phyloP scores from a whole-genome alignment of 2,113 vertebrate genomes.

The Gnathonemus longibarbis region DNA sequence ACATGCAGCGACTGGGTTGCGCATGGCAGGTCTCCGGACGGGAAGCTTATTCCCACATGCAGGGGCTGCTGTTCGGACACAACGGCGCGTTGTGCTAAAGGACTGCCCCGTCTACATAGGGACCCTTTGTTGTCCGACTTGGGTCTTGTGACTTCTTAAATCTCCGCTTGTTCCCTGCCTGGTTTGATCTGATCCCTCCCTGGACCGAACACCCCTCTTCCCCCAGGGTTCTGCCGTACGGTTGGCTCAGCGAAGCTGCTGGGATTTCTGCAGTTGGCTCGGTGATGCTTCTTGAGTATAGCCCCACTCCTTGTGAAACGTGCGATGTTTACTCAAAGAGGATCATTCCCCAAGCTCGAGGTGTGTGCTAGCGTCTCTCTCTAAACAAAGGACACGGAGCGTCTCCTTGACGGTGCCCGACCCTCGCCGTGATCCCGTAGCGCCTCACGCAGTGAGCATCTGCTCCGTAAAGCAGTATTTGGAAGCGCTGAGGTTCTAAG shows the following conservation, averaged over 20 bases:
- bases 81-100: neutral
- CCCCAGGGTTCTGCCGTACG: neutral
- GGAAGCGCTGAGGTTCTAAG: neutral
- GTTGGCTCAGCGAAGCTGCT: neutral
- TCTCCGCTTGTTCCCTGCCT: neutral
- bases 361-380: neutral
- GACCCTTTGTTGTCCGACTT: neutral
- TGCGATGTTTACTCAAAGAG: neutral
- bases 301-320: neutral
- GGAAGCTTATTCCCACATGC: neutral
- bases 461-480: neutral
- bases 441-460: neutral
- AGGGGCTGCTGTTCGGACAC: neutral
- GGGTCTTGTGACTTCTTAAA: constrained; percentile 11
- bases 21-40: neutral
- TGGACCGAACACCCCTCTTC: neutral
- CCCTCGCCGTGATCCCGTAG: neutral
- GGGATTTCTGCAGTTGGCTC: neutral
- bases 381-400: neutral
- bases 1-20: neutral
- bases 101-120: neutral
- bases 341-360: neutral
- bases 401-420: neutral
- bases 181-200: neutral
- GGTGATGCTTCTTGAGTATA: neutral